phyloP scores from a whole-genome alignment of 2,888 invertebrate genomes.

The Tetragonula carbonaria region DNA sequence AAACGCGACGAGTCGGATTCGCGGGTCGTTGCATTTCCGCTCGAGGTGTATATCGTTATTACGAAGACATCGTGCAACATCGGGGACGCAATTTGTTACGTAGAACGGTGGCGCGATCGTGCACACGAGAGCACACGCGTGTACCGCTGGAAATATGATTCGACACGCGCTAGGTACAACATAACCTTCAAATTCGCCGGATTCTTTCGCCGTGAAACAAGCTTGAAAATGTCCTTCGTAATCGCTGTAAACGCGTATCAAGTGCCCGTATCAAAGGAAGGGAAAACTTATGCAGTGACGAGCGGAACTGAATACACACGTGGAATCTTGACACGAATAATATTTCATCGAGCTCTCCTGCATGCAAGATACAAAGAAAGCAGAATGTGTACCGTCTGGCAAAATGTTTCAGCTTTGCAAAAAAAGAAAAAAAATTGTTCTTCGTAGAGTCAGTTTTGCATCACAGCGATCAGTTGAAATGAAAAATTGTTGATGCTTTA shows the following conservation, averaged over 20 bases:
- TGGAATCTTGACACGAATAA: no score
- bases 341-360: no score
- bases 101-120: conserved; percentile 37
- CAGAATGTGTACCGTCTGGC: not conserved
- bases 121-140: conserved; percentile 28
- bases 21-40: conserved; percentile 60
- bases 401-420: not conserved
- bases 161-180: conserved; percentile 9
- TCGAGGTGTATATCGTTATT: conserved; percentile 59
- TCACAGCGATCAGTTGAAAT: no score
- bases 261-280: not conserved
- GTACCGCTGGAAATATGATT: conserved; percentile 45
- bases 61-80: conserved; percentile 59
- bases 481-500: no score
- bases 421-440: no score
- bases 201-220: conserved; percentile 9
- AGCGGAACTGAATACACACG: not conserved
- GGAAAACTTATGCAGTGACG: not conserved
- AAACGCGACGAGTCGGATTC: conserved; percentile 28
- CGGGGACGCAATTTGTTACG: conserved; percentile 51
- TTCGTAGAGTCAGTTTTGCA: no score
- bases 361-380: not conserved
- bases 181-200: not conserved
- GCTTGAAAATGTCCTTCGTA: not conserved
- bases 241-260: conserved; percentile 21